Percentiles rank a stretch among this genome's conserved stretches.
phyloP scores from a whole-genome alignment of 2,113 vertebrate genomes.

The Capreolus pygargus region DNA sequence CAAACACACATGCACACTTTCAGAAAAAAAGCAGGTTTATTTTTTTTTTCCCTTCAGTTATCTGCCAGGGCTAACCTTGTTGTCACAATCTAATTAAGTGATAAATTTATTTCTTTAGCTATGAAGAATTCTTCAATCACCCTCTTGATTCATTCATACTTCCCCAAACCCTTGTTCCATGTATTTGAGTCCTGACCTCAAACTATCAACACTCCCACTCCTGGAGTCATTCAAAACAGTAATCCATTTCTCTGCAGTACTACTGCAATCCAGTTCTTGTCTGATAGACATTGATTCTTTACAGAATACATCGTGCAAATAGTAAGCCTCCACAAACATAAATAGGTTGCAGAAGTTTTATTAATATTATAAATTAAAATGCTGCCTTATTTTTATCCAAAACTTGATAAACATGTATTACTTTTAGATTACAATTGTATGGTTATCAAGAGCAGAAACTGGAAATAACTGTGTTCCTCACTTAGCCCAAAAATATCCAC shows the following conservation, averaged over 20 bases:
- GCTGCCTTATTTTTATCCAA: slow-evolving; percentile 26
- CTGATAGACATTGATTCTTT: background rate
- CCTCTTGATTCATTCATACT: background rate
- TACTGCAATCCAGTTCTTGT: background rate
- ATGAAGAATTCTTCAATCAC: background rate
- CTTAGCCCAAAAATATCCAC: slow-evolving; percentile 34
- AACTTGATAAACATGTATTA: slow-evolving; percentile 41
- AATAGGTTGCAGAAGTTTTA: background rate
- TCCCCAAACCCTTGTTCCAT: background rate
- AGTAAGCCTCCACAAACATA: background rate
- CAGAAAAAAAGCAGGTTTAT: background rate
- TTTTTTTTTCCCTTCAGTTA: background rate
- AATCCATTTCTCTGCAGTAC: background rate
- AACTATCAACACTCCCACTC: background rate
- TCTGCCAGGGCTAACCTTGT: background rate
- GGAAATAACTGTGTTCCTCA: slow-evolving; percentile 2
- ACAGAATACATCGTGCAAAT: background rate
- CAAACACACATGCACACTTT: background rate
- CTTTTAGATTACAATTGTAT: slow-evolving; percentile 18
- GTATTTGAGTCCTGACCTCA: background rate
- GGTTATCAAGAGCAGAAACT: background rate
- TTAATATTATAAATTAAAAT: slow-evolving; percentile 40
- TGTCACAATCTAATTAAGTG: background rate
- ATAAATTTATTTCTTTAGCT: background rate
- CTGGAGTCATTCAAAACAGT: background rate